Conservation (phyloP, 2,113 vertebrate species). For the Tyto alba region DNA sequence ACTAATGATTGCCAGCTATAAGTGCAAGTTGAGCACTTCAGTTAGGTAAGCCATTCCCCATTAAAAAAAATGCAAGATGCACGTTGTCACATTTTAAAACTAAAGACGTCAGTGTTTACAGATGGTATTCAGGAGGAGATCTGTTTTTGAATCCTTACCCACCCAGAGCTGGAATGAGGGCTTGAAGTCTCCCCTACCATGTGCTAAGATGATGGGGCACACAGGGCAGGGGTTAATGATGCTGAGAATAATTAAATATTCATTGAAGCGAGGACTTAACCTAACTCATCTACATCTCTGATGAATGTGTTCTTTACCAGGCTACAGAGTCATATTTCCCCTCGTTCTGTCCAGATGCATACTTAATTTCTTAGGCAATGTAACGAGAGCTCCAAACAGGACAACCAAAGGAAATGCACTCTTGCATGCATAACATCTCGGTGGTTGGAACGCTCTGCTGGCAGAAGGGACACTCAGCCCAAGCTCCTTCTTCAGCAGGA, state of each 20-base stretch:
- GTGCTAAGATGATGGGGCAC: neutral
- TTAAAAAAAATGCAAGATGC: neutral
- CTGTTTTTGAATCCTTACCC: neutral
- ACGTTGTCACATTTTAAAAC: neutral
- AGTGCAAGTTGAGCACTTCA: neutral
- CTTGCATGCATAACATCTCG: neutral
- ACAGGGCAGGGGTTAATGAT: neutral
- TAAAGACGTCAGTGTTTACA: neutral
- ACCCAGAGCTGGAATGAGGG: neutral
- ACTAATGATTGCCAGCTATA: neutral
- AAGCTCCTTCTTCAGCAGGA: neutral
- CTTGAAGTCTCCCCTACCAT: neutral
- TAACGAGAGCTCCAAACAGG: constrained; percentile 7
- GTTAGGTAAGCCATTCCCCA: neutral
- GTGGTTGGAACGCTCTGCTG: neutral
- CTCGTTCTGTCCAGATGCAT: constrained; percentile 11
- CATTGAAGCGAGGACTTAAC: neutral
- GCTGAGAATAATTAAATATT: constrained; percentile 9
- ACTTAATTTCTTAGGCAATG: neutral
- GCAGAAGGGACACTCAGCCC: neutral
- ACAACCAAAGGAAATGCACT: neutral
- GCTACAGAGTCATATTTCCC: constrained; percentile 8
- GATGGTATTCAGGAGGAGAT: accelerated
- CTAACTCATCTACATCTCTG: constrained; percentile 2
- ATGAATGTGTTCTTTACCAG: constrained; percentile 34